Percentiles rank a stretch among this genome's conserved stretches.
phyloP scores from a whole-genome alignment of 2,888 invertebrate species.

The Drosophila percnosoma region DNA sequence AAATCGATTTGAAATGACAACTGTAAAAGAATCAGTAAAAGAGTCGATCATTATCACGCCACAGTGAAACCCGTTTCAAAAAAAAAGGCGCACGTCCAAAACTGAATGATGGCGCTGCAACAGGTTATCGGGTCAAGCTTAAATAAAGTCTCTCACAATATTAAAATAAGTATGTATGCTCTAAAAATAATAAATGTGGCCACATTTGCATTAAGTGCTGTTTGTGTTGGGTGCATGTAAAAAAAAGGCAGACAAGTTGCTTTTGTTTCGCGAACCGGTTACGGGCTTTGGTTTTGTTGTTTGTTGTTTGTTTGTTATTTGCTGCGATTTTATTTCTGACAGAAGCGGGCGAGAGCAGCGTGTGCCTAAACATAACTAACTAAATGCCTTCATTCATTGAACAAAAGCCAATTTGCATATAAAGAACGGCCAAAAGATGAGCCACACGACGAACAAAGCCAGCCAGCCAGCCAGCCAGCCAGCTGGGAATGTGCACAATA shows the following conservation, averaged over 20 bases:
- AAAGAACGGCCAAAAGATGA: constrained; percentile 40
- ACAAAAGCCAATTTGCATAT: constrained; percentile 52
- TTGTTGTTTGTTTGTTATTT: constrained; percentile 17
- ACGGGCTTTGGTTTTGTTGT: constrained; percentile 11
- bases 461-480: neutral
- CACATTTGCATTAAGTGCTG: constrained; percentile 5
- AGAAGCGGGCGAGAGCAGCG: constrained; percentile 23
- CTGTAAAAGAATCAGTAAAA: neutral
- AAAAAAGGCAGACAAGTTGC: constrained; percentile 9
- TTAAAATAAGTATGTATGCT: neutral
- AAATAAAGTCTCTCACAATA: constrained; percentile 2
- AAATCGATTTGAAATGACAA: neutral
- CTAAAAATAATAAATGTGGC: neutral
- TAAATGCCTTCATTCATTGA: constrained; percentile 31
- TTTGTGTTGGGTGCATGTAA: neutral
- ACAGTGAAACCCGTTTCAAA: constrained; percentile 12
- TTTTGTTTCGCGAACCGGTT: constrained; percentile 55
- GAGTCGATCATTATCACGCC: neutral
- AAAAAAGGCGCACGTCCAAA: neutral
- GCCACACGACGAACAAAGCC: constrained; percentile 22
- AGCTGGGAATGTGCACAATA: neutral
- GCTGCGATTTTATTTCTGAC: constrained; percentile 22
- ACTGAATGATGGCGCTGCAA: neutral
- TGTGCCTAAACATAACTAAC: constrained; percentile 33
- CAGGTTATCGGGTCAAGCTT: constrained; percentile 10